These are phyloP conservation scores for Drosophila austrosaltans DNA, from an alignment of 2,888 invertebrate species.

Conservation along the genomic window DNA sequence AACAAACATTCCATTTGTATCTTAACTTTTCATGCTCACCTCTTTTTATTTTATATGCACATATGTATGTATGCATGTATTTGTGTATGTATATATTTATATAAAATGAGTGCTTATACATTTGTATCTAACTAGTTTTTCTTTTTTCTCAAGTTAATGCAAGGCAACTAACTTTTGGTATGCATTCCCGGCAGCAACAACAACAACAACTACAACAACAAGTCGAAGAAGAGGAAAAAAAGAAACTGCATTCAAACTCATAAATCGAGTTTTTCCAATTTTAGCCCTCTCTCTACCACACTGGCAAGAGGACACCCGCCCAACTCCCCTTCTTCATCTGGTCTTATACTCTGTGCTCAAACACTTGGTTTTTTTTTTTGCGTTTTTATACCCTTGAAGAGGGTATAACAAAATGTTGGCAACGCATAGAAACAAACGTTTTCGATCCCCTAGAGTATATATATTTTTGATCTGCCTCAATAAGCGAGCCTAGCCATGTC, in stretches of 20 bases:
- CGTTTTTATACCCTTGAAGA: constrained; percentile 21
- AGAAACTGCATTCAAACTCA: constrained; percentile 69
- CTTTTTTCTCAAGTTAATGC: constrained; percentile 24
- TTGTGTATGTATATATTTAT: no score
- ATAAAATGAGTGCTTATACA: background rate
- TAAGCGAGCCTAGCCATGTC: no score
- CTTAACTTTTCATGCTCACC: constrained; percentile 10
- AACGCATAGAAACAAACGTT: no score
- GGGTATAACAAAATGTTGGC: no score
- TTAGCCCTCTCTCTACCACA: constrained; percentile 28
- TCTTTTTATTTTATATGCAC: background rate
- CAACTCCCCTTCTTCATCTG: background rate
- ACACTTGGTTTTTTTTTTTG: constrained; percentile 17
- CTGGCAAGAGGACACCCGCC: background rate
- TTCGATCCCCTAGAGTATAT: no score
- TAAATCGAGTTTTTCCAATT: constrained; percentile 72
- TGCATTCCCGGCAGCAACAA: constrained; percentile 44
- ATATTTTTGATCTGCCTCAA: no score
- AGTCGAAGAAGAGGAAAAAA: constrained; percentile 34
- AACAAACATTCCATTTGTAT: background rate
- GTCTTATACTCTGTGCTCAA: constrained; percentile 9
- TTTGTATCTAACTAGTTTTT: constrained; percentile 25
- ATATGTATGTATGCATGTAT: background rate
- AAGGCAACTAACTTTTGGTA: constrained; percentile 43
- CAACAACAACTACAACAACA: constrained; percentile 29